A percentile compares a stretch with the other conserved stretches of the same genome.
Evolutionary conservation across 2,113 vertebrate genomes (phyloP).

Genomic region (Acanthisitta chloris): DNA sequence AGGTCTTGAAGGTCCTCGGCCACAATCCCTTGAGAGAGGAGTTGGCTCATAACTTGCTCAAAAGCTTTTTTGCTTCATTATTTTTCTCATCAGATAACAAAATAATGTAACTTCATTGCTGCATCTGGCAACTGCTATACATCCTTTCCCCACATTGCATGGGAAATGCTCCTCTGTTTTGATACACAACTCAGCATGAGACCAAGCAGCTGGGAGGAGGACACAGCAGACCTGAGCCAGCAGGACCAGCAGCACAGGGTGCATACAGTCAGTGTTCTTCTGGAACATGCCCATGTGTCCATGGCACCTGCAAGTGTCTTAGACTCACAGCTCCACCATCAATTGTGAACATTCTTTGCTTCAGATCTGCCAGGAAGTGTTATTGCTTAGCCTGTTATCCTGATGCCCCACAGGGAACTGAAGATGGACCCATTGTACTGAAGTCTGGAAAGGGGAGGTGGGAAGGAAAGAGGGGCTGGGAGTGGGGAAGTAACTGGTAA

Average conservation of each 20-base stretch:
- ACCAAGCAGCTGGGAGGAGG: not conserved
- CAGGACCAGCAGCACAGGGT: not conserved
- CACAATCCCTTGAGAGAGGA: not conserved
- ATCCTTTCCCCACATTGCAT: not conserved
- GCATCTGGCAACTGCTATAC: not conserved
- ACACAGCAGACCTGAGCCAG: not conserved
- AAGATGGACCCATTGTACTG: not conserved
- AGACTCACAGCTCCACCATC: rapidly evolving
- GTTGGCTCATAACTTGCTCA: not conserved
- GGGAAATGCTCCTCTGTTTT: constrained; percentile 8
- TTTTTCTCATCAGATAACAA: constrained; percentile 12
- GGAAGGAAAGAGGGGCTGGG: not conserved
- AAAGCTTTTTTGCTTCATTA: constrained; percentile 19
- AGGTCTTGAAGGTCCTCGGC: not conserved
- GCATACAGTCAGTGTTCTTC: rapidly evolving
- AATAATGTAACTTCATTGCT: not conserved
- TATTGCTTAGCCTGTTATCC: too few species aligned
- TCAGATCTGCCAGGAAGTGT: not conserved
- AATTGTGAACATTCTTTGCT: not conserved
- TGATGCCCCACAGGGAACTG: not conserved
- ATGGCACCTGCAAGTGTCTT: not conserved
- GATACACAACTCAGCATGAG: not conserved
- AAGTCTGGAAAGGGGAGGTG: not conserved
- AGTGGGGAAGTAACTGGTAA: not conserved
- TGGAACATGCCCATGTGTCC: not conserved